Evolutionary conservation across 2,888 invertebrate genomes (phyloP).

Genomic region (Lasioglossum vierecki): DNA sequence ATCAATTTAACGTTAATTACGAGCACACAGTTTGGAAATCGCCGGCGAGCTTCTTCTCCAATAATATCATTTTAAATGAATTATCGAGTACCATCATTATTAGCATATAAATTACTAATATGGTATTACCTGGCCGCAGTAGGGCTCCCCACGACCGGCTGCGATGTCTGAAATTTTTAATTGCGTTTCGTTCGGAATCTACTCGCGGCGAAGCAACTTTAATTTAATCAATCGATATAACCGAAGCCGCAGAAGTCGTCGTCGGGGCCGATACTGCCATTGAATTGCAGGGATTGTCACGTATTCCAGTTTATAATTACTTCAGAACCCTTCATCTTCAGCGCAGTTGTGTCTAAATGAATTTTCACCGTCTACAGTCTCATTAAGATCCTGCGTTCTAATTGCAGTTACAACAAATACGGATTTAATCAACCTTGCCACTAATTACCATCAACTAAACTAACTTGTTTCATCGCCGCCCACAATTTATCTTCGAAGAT

Average conservation of each 20-base stretch:
- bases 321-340: not conserved
- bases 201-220: constrained; percentile 15
- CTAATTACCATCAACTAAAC: constrained; percentile 11
- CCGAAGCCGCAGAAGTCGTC: constrained; percentile 19
- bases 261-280: not conserved
- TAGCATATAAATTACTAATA: not conserved
- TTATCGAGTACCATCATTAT: constrained; percentile 28
- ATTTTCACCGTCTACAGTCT: constrained; percentile 19
- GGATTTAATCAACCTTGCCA: not conserved
- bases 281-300: not conserved
- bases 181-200: constrained; percentile 19
- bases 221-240: constrained; percentile 27
- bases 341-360: not conserved
- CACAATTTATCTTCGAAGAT: not conserved
- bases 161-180: constrained; percentile 37
- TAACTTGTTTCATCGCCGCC: not conserved
- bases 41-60: not conserved
- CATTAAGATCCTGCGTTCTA: constrained; percentile 15
- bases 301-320: constrained; percentile 9
- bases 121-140: constrained; percentile 5
- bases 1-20: constrained; percentile 30
- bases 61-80: constrained; percentile 1
- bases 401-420: constrained; percentile 14
- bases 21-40: not conserved
- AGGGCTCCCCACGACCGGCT: not conserved